phyloP scores from a whole-genome alignment of 30 jellyfish, hydroid and myxozoan genomes.

The Sanderia malayensis region DNA sequence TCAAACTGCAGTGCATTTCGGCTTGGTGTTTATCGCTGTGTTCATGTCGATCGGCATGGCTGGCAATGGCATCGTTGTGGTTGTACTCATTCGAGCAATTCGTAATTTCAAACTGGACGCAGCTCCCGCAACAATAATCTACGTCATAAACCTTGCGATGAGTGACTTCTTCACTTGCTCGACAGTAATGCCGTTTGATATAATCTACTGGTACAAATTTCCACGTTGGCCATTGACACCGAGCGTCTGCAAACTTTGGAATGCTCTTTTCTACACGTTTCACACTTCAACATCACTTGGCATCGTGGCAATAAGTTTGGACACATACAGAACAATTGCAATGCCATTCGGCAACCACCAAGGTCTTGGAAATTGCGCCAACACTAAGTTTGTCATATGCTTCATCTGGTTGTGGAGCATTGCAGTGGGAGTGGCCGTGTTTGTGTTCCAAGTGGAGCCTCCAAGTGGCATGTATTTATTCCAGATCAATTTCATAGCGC shows the following conservation, averaged over 20 bases:
- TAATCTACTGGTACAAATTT: constrained; percentile 37
- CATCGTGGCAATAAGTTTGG: constrained; percentile 27
- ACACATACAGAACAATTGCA: constrained; percentile 34
- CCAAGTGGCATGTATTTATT: constrained; percentile 14
- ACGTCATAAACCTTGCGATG: constrained; percentile 20
- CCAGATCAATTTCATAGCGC: constrained; percentile 14
- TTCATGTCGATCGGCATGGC: constrained; percentile 10
- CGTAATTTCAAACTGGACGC: not conserved
- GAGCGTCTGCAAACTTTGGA: constrained; percentile 33
- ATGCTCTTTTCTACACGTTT: constrained; percentile 34
- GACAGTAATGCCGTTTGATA: constrained; percentile 48
- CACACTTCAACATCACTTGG: constrained; percentile 24
- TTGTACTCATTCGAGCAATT: constrained; percentile 4
- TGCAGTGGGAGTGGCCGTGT: constrained; percentile 14
- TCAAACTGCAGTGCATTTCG: not conserved
- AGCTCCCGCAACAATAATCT: constrained; percentile 9
- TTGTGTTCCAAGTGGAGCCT: constrained; percentile 31
- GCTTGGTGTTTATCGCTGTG: not conserved
- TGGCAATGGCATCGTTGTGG: constrained; percentile 21
- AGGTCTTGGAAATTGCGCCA: not conserved
- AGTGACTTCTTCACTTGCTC: constrained; percentile 38
- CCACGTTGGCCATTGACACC: constrained; percentile 41
- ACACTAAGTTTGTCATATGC: not conserved
- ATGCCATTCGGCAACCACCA: constrained; percentile 1
- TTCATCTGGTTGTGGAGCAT: constrained; percentile 34